A percentile compares a stretch with the other conserved stretches of the same genome.
These are phyloP conservation scores for Cuculus canorus DNA, from an alignment of 2,797 vertebrate species.

Conservation along the genomic window DNA sequence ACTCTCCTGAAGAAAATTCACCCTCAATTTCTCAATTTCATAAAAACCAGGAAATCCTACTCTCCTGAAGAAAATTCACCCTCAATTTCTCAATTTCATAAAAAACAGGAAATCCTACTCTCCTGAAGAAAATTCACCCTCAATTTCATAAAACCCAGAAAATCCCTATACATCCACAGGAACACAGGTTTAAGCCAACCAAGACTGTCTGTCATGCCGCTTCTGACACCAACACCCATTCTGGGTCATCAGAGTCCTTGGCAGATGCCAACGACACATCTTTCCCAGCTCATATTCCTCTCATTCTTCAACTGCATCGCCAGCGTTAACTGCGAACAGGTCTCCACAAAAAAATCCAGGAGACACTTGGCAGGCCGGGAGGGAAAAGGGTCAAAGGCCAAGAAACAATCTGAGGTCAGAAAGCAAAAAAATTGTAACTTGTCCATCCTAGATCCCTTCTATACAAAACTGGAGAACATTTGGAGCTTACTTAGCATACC, in stretches of 20 bases:
- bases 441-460: neutral
- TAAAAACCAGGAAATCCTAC: neutral
- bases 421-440: neutral
- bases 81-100: neutral
- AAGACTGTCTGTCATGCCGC: neutral
- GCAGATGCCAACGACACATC: neutral
- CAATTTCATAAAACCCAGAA: neutral
- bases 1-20: neutral
- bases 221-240: neutral
- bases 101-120: too few relatives aligned
- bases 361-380: neutral
- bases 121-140: neutral
- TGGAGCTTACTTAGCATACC: neutral
- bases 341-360: neutral
- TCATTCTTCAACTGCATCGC: neutral
- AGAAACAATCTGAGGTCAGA: neutral
- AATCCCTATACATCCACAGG: neutral
- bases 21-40: neutral
- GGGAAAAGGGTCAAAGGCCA: neutral
- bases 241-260: neutral
- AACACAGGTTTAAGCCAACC: neutral
- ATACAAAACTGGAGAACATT: neutral
- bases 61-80: neutral
- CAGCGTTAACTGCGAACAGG: neutral
- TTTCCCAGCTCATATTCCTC: neutral